Evolutionary conservation across 2,888 invertebrate genomes (phyloP), one percentile per base, ranked within the genome.

Genomic region (Thymelicus acteon): DNA sequence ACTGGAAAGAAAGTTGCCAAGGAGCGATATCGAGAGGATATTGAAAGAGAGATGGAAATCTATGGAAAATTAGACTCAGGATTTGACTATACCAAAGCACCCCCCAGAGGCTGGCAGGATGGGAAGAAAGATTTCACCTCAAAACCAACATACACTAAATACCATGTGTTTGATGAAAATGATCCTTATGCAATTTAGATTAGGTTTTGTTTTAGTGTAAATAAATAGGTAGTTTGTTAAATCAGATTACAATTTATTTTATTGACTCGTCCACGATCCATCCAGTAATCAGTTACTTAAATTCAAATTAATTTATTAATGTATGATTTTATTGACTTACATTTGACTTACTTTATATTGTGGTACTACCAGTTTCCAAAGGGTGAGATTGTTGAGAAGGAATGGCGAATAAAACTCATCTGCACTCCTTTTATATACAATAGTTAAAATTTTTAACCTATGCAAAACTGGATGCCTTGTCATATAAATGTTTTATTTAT

Each of bases 51-150:
- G 68, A 95, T 94, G 75, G 92, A 96, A 82, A 76, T 97, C 39
- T 97, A 95, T 93, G 97, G 97, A 61, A 95, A 95, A 87, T 91
- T 95, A 0, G 87, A 95, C 4, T 94, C 94, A 58, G 94, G 95
- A 48, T 98, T 97, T 84, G 95, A 97, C 77, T 97, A 98, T 81
- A 94, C 95, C 0, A 95, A 96, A 79, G 97, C 97, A 67, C 97
- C 96, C 6, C 94, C 95, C 3, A 95, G 98, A 89, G 98, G 98
- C 8, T 96, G 96, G 94, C 95, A 97, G 81, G 97, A 97, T 82
- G 97, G 96, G 75, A 96, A 95, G 79, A 96, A 96, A 91, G 98
- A 98, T 84, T 97, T 97, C 77, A 96, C 97, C 12, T 96, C 97
- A 78, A 95, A 95, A 84, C 95, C 96, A 74, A 96, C 96, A 0